These are phyloP conservation scores for Drosophila sucinea DNA, from an alignment of 1,140 invertebrate genomes.

Conservation along the genomic window DNA sequence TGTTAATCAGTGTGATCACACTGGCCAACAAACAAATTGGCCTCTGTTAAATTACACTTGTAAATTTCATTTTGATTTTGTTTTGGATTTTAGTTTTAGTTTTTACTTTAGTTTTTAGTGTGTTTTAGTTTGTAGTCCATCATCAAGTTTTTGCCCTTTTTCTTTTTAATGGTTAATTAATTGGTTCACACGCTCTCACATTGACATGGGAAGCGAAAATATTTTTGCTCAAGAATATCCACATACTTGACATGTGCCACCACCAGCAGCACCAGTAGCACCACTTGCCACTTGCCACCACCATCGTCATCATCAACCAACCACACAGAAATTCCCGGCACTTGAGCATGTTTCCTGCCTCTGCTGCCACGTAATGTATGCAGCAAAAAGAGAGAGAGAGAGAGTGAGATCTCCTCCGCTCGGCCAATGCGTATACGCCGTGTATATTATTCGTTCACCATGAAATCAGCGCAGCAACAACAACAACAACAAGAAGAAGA, in stretches of 20 bases:
- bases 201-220: slow-evolving; percentile 66
- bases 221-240: slow-evolving; percentile 5
- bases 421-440: slow-evolving; percentile 71
- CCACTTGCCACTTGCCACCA: not conserved
- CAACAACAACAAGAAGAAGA: slow-evolving; percentile 34
- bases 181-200: slow-evolving; percentile 64
- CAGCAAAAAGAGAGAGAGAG: slow-evolving; percentile 39
- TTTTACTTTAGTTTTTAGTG: slow-evolving; percentile 19
- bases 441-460: slow-evolving; percentile 49
- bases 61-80: slow-evolving; percentile 58
- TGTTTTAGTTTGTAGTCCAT: slow-evolving; percentile 29
- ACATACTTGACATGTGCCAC: slow-evolving; percentile 57
- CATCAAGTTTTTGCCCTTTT: slow-evolving; percentile 23
- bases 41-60: not conserved
- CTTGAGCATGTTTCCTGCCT: slow-evolving; percentile 77
- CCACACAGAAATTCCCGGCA: slow-evolving; percentile 57
- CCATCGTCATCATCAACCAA: not conserved
- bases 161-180: slow-evolving; percentile 22
- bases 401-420: slow-evolving; percentile 10
- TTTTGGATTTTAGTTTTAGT: slow-evolving; percentile 50
- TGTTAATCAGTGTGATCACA: slow-evolving; percentile 22
- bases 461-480: slow-evolving; percentile 61
- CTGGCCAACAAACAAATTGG: not conserved
- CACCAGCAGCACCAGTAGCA: not conserved
- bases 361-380: slow-evolving; percentile 44